Percentiles rank a stretch among this genome's conserved stretches.
Conservation (phyloP, 2,888 invertebrate species). For the Agonopterix subpropinquella region DNA sequence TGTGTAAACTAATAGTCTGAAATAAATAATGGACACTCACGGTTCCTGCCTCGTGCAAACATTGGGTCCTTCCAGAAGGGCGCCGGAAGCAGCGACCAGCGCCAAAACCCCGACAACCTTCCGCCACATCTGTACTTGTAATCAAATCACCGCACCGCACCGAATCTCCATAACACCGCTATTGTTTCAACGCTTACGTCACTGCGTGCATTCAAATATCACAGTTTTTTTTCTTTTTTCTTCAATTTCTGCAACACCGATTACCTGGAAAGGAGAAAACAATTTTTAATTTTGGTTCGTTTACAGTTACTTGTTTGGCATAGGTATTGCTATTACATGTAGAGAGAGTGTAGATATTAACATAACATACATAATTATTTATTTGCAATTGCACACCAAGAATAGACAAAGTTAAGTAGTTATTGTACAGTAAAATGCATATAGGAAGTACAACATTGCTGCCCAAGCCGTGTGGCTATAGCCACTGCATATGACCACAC, state of each 20-base stretch:
- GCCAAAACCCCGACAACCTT: conserved; percentile 34
- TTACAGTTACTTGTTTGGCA: no score
- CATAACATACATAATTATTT: no score
- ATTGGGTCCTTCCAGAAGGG: conserved; percentile 82
- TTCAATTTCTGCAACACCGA: conserved; percentile 8
- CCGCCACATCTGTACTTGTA: conserved; percentile 49
- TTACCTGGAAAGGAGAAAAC: conserved; percentile 8
- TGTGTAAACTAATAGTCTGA: not conserved
- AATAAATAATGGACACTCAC: conserved; percentile 67
- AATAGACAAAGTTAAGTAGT: no score
- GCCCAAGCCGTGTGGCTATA: no score
- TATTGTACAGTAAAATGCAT: no score
- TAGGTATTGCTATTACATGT: no score
- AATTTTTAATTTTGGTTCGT: no score
- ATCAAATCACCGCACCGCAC: conserved; percentile 28
- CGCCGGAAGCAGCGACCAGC: conserved; percentile 31
- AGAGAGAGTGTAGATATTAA: no score
- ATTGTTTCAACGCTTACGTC: conserved; percentile 44
- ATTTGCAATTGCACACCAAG: no score
- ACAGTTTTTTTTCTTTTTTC: conserved; percentile 15
- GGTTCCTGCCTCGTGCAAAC: conserved; percentile 85
- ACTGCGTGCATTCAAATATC: conserved; percentile 34
- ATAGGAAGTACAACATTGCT: no score
- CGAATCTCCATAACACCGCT: conserved; percentile 58
- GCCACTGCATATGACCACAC: no score